These are phyloP conservation scores for Rhinogobius similis DNA, from an alignment of 2,113 vertebrate species.

Conservation along the genomic window DNA sequence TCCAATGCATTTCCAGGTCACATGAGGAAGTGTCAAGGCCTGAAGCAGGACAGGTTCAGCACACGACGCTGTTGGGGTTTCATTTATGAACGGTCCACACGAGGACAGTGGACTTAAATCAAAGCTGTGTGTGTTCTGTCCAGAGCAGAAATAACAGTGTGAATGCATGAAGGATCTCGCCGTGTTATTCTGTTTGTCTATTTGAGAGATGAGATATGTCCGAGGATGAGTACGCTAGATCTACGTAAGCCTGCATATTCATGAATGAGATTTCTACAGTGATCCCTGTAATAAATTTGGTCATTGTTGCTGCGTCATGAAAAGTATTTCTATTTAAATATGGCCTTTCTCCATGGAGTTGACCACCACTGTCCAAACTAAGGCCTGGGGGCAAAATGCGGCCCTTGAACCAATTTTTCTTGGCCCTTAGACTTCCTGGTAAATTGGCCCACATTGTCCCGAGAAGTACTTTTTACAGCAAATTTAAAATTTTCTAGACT, in stretches of 20 bases:
- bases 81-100: constrained; percentile 12
- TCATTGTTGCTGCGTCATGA: neutral
- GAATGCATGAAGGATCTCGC: constrained; percentile 5
- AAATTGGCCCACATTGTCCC: too few species aligned
- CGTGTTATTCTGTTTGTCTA: neutral
- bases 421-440: too few species aligned
- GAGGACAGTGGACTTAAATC: constrained; percentile 20
- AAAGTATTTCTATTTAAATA: neutral
- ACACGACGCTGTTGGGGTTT: constrained; percentile 18
- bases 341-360: too few species aligned
- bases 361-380: too few species aligned
- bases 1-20: neutral
- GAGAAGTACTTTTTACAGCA: too few species aligned
- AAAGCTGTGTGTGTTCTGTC: neutral
- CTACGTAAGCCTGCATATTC: neutral
- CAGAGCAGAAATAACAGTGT: constrained; percentile 31
- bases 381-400: too few species aligned
- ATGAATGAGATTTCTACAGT: neutral
- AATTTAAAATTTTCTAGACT: too few species aligned
- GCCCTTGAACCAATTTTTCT: too few species aligned
- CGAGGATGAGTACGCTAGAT: neutral
- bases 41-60: neutral
- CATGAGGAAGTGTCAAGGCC: neutral
- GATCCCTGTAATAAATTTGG: neutral
- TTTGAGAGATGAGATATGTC: constrained; percentile 5